phyloP scores from a whole-genome alignment of 2,113 vertebrate species.

The Mus spicilegus region DNA sequence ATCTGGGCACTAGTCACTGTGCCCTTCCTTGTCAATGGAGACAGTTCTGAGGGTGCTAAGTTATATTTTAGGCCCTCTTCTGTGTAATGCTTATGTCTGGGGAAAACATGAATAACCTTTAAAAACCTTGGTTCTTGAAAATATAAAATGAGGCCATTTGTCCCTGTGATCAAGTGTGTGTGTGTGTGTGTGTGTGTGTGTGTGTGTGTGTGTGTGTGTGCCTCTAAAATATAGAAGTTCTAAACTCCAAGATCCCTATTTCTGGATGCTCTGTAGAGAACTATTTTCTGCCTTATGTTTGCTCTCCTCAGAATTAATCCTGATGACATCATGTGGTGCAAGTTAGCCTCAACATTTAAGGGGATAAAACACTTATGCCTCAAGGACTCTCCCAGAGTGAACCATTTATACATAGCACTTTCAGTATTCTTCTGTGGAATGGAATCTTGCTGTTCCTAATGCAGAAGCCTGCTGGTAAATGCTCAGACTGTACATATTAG shows the following conservation, averaged over 20 bases:
- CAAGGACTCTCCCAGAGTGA: slow-evolving; percentile 86
- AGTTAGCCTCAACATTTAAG: slow-evolving; percentile 87
- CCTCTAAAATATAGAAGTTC: background rate
- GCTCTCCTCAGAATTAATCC: slow-evolving; percentile 84
- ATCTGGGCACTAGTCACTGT: background rate
- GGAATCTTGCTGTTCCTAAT: slow-evolving; percentile 90
- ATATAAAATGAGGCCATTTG: background rate
- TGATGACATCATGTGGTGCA: slow-evolving; percentile 86
- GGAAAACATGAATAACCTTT: background rate
- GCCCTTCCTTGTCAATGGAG: background rate
- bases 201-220: background rate
- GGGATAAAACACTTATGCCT: slow-evolving; percentile 87
- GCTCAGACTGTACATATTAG: slow-evolving; percentile 88
- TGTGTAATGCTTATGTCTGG: background rate
- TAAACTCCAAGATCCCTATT: background rate
- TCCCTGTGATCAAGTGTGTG: background rate
- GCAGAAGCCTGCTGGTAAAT: slow-evolving; percentile 90
- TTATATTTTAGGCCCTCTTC: background rate
- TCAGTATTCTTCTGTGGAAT: slow-evolving; percentile 85
- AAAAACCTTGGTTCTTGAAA: background rate
- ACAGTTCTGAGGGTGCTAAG: background rate
- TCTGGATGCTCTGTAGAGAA: slow-evolving; percentile 45
- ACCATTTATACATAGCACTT: slow-evolving; percentile 84
- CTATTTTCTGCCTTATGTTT: slow-evolving; percentile 70
- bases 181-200: too few relatives aligned